Conservation (phyloP, 1,140 invertebrate species). For the Drosophila nannoptera region DNA sequence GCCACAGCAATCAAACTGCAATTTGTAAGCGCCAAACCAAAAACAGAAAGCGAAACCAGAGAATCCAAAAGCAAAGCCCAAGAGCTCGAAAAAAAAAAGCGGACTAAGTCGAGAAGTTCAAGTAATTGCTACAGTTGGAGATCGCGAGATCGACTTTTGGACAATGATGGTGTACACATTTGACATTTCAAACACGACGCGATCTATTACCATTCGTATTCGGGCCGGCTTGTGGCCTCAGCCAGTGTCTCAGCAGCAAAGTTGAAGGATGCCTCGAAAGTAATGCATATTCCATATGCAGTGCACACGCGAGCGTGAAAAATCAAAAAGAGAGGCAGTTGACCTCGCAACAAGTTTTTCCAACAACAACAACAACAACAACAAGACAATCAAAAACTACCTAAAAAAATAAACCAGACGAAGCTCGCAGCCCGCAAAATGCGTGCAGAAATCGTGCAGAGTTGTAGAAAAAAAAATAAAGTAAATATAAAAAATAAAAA, state of each 20-base stretch:
- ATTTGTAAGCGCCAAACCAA: conserved; percentile 55
- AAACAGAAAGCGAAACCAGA: conserved; percentile 28
- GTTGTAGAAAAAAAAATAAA: conserved; percentile 6
- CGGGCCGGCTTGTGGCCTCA: conserved; percentile 48
- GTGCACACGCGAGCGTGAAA: conserved; percentile 53
- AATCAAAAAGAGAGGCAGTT: conserved; percentile 72
- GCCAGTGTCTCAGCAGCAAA: conserved; percentile 45
- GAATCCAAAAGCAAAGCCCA: conserved; percentile 33
- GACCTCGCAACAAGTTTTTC: conserved; percentile 73
- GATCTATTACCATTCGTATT: conserved; percentile 50
- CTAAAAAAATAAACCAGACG: conserved; percentile 38
- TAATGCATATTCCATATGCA: conserved; percentile 59
- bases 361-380: conserved; percentile 20
- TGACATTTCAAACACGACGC: conserved; percentile 74
- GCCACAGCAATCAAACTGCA: conserved; percentile 67
- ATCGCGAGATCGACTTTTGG: conserved; percentile 29
- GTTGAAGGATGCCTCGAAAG: conserved; percentile 72
- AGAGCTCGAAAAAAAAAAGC: conserved; percentile 16
- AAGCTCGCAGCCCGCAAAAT: conserved; percentile 63
- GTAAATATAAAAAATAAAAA: conserved; percentile 25
- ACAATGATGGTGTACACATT: conserved; percentile 45
- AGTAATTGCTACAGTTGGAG: conserved; percentile 65
- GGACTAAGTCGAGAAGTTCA: conserved; percentile 46
- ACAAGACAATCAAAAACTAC: conserved; percentile 24
- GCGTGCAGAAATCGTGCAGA: conserved; percentile 68